Base-by-base conservation (phyloP, 2,797 vertebrate species). In the Spinibarbus caldwelli region DNA sequence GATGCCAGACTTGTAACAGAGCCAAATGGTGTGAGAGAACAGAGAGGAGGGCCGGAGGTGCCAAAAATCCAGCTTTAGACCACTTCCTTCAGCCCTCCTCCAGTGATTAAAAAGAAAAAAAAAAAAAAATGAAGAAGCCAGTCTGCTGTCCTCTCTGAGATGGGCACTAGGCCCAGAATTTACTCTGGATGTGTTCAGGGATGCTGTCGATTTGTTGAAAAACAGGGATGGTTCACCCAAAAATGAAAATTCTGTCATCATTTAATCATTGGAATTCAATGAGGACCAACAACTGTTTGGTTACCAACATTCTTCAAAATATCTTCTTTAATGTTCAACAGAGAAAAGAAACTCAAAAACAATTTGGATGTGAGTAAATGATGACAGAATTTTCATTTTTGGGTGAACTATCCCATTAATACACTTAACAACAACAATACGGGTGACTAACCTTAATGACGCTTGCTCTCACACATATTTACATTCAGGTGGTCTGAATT, bases 61-160 rank as follows among this genome's bases (percentile, higher is more conserved):
- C 64, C 83, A 70, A 84, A 31, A 70, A 59, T 34, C 29, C 38
- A 45, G 83, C 66, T 71, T 78, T 78, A 68, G 64, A 57, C 64
- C 52, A 10, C 36, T 26, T 54, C 26, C 31, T 77, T 54, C 43
- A 0, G 59, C 43, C 54, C 31, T 41, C 45, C 36, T 54, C n/a
- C 36, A 43, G 62, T 66, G 26, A 79, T 79, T 1, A 29, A 64
- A 78, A 78, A 10, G 0, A n/a, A 36, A 15, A 0, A 34, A 12
- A 64, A 64, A 31, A 9, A 64, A 64, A 31, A 36, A 68, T 17
- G 3, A 15, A 36, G 23, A 59, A 41, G 75, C 36, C 36, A 62
- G 76, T 78, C 76, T 78, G 52, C 12, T 26, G 54, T 78, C 36
- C n/a, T 78, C 76, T 62, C 23, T 62, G 15, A 17, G 36, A 62